phyloP scores from a whole-genome alignment of 2,888 invertebrate species.

The Thalpophila matura region DNA sequence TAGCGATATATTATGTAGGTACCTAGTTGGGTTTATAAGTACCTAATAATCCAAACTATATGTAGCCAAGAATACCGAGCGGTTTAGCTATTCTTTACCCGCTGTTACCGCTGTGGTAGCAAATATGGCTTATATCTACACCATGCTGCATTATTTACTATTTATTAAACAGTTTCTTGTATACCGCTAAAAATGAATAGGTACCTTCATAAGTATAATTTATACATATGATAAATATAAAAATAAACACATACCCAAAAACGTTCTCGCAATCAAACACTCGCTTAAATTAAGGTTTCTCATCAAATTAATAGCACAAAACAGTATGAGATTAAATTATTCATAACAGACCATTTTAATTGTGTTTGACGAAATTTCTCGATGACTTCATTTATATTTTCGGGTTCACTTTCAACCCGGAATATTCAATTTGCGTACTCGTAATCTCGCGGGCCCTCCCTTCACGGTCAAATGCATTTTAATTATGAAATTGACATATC shows the following conservation, averaged over 20 bases:
- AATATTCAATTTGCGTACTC: conserved; percentile 83
- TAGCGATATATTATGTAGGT: too few species aligned
- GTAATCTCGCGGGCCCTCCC: conserved; percentile 82
- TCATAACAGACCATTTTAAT: conserved; percentile 82
- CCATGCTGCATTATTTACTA: not conserved
- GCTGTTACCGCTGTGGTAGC: too few species aligned
- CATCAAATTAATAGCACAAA: conserved; percentile 62
- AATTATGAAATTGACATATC: conserved; percentile 91
- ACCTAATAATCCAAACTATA: too few species aligned
- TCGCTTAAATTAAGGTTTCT: conserved; percentile 48
- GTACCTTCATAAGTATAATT: too few species aligned
- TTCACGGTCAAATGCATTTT: conserved; percentile 89
- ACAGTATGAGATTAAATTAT: conserved; percentile 73
- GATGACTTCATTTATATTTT: conserved; percentile 83
- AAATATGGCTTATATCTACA: too few species aligned
- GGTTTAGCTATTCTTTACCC: too few species aligned
- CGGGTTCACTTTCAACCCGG: conserved; percentile 74
- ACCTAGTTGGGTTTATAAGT: too few species aligned
- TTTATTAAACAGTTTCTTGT: too few species aligned
- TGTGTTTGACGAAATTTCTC: conserved; percentile 80
- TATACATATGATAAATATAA: conserved; percentile 1
- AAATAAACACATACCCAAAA: not conserved
- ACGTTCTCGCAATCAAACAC: conserved; percentile 27
- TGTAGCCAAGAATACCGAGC: too few species aligned
- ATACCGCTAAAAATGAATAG: too few species aligned